Evolutionary conservation across 2,797 vertebrate genomes (phyloP).

Genomic region (Octomys mimax): DNA sequence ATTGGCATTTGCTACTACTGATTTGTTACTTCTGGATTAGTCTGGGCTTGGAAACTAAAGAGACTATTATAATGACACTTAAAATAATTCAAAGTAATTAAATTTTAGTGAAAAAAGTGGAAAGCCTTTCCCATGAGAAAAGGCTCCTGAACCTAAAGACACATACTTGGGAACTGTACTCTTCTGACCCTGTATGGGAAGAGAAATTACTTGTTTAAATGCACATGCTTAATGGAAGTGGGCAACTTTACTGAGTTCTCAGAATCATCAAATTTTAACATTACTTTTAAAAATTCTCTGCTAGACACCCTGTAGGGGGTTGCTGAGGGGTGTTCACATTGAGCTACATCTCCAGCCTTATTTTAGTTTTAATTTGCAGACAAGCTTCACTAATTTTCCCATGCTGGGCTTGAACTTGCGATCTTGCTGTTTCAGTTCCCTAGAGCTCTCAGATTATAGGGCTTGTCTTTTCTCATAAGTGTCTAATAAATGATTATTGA

Average conservation of each 20-base stretch:
- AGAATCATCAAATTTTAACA: background rate
- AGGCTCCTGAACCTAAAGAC: constrained; percentile 9
- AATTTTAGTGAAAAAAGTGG: constrained; percentile 28
- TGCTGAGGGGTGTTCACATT: background rate
- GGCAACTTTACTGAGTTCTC: background rate
- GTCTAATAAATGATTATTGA: too few species aligned
- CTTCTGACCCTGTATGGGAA: constrained; percentile 19
- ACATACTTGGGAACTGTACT: background rate
- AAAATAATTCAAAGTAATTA: constrained; percentile 68
- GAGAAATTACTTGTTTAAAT: constrained; percentile 38
- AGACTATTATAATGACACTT: constrained; percentile 54
- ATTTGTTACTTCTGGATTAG: constrained; percentile 56
- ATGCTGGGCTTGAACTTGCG: background rate
- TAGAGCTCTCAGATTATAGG: background rate
- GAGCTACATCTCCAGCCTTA: background rate
- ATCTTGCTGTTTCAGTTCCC: background rate
- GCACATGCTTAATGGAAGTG: constrained; percentile 32
- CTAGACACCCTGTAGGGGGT: background rate
- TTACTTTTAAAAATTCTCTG: constrained; percentile 22
- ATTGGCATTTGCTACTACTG: constrained; percentile 55
- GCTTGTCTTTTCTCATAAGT: constrained; percentile 6
- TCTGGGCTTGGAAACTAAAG: constrained; percentile 46
- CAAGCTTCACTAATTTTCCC: background rate
- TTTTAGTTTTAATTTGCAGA: background rate
- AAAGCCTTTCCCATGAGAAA: constrained; percentile 44